phyloP scores from a whole-genome alignment of 2,113 vertebrate species.

The Gymnobelideus leadbeateri region DNA sequence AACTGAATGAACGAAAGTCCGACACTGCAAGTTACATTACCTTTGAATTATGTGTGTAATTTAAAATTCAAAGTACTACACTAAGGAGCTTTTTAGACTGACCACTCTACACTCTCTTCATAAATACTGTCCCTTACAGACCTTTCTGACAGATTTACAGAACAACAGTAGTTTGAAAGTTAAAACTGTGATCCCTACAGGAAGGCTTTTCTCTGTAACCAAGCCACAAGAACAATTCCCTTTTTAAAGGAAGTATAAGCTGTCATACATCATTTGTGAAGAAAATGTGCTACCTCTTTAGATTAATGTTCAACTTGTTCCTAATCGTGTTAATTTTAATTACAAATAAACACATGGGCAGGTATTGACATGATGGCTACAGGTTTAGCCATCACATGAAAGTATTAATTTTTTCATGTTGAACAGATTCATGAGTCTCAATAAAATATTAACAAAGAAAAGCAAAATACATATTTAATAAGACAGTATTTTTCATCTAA shows the following conservation, averaged over 20 bases:
- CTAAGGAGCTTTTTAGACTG: slow-evolving; percentile 90
- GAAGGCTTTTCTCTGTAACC: neutral
- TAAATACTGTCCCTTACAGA: slow-evolving; percentile 82
- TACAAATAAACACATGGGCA: slow-evolving; percentile 65
- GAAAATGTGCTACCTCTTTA: slow-evolving; percentile 45
- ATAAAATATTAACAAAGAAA: neutral
- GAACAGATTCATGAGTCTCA: neutral
- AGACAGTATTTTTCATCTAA: neutral
- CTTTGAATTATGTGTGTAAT: slow-evolving; percentile 95
- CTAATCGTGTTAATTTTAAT: slow-evolving; percentile 68
- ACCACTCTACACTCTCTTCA: slow-evolving; percentile 88
- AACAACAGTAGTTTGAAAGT: slow-evolving; percentile 76
- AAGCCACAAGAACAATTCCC: slow-evolving; percentile 28
- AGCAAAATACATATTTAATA: neutral
- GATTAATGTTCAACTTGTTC: slow-evolving; percentile 59
- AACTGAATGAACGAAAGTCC: slow-evolving; percentile 86
- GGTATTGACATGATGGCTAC: neutral
- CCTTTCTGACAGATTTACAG: slow-evolving; percentile 79
- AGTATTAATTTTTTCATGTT: neutral
- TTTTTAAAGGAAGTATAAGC: slow-evolving; percentile 56
- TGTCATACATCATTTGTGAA: slow-evolving; percentile 41
- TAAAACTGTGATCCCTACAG: slow-evolving; percentile 58
- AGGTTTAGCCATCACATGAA: neutral
- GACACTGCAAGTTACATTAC: slow-evolving; percentile 93
- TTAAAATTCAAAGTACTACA: slow-evolving; percentile 97